Conservation (phyloP, 2,113 vertebrate species). For the Fregata magnificens region DNA sequence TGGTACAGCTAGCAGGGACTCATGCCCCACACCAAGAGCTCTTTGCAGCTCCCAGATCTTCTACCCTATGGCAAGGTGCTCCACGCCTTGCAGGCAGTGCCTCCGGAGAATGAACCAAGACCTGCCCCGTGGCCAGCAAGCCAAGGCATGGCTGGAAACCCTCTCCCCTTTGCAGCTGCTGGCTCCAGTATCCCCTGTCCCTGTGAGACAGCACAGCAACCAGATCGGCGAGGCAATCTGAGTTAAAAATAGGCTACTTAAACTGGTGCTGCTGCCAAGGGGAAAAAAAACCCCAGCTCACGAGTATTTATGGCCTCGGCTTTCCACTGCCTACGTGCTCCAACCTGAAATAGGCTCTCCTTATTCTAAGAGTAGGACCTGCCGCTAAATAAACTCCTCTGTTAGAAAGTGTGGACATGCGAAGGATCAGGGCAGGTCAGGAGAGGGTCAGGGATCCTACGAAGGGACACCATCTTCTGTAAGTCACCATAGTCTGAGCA, state of each 20-base stretch:
- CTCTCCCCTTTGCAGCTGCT: not conserved
- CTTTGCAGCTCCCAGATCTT: not conserved
- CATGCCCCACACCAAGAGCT: accelerated
- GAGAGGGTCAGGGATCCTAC: not conserved
- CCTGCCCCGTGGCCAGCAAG: accelerated
- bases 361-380: not conserved
- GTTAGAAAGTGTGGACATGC: not conserved
- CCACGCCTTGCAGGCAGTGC: not conserved
- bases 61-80: not conserved
- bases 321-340: slow-evolving; percentile 53
- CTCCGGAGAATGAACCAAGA: not conserved
- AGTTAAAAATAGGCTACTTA: slow-evolving; percentile 65
- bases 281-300: not conserved
- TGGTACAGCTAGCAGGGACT: not conserved
- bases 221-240: not conserved
- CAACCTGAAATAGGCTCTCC: slow-evolving; percentile 35
- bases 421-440: not conserved
- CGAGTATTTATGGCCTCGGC: not conserved
- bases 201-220: not conserved
- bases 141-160: not conserved
- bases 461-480: not conserved
- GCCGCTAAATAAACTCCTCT: not conserved
- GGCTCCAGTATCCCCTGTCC: not conserved
- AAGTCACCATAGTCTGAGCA: accelerated
- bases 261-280: slow-evolving; percentile 27